These are phyloP conservation scores for Pogonophryne albipinna DNA, from an alignment of 2,797 vertebrate genomes.

Conservation along the genomic window DNA sequence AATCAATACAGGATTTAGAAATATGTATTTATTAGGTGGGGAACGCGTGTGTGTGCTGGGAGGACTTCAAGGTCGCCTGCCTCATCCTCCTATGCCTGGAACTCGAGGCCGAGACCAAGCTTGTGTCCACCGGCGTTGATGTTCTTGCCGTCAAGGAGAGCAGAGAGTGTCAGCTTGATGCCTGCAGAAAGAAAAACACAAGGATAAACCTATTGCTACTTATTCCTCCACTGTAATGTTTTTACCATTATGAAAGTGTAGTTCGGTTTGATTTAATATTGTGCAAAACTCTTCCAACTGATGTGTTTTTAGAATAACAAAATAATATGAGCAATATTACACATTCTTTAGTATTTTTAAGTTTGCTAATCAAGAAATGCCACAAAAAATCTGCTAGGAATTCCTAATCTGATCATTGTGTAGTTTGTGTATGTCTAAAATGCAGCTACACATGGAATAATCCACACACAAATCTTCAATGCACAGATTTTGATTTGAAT, in stretches of 20 bases:
- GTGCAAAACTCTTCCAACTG: background rate
- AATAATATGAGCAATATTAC: background rate
- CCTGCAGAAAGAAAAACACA: constrained; percentile 78
- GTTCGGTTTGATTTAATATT: too few relatives aligned
- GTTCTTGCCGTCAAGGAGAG: constrained; percentile 97
- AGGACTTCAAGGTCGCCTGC: constrained; percentile 72
- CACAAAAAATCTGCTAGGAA: too few relatives aligned
- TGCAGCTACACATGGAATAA: background rate
- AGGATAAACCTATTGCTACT: background rate
- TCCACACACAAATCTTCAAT: background rate
- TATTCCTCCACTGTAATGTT: background rate
- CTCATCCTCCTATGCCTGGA: constrained; percentile 90
- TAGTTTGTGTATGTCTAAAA: background rate
- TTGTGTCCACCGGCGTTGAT: constrained; percentile 97
- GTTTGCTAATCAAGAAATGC: background rate
- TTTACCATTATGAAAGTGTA: background rate
- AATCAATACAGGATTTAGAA: constrained; percentile 85
- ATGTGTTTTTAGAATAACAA: background rate
- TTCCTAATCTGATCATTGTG: background rate
- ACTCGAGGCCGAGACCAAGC: constrained; percentile 95
- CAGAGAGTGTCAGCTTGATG: constrained; percentile 95
- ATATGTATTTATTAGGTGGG: constrained; percentile 72
- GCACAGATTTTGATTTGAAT: background rate
- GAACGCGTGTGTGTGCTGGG: constrained; percentile 43
- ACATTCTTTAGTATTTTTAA: background rate